Base-by-base conservation (phyloP, 2,113 vertebrate genomes). In the Nesogale talazaci region DNA sequence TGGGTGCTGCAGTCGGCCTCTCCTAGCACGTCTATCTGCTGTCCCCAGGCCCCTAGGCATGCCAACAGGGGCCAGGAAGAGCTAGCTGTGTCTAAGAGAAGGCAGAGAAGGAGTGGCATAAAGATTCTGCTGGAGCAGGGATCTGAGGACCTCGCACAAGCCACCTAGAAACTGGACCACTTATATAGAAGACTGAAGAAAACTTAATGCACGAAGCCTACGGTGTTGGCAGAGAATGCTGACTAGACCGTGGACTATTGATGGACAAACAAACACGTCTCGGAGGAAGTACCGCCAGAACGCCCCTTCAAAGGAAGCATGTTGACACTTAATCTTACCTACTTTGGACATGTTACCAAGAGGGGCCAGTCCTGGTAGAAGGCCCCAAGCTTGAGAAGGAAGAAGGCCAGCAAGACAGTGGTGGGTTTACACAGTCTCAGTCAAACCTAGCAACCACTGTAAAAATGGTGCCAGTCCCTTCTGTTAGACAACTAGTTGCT, bases 21-120 rank as follows among this genome's bases (percentile, higher is more conserved):
- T 15, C 59, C 59, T 15, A 61, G 22, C 4, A 22, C 23, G 20
- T 22, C 20, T 3, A 25, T 63, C 61, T 63, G 61, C 61, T 63
- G 61, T 22, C 40, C 56, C n/a, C 3, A 8, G 4, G 10, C 29
- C n/a, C 22, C 46, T 46, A 0, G 0, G 46, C 42, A 38, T 80
- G 25, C 19, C 57, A 22, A 31, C 22, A n/a, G n/a, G 56, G 14
- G 17, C 83, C 34, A 29, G 34, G 22, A 61, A 61, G 29, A 42
- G 14, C 56, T 17, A 52, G 7, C 2, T 29, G 12, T 2, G 0
- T 8, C 19, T 52, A 10, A 46, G 42, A 46, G 42, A 10, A n/a
- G 29, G 9, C 81, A 82, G 76, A 42, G 5, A 31, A 38, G 72
- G 29, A n/a, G 57, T 36, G 22, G 25, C n/a, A 27, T 65, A 40